Conservation (phyloP, 2,113 vertebrate genomes). For the Charadrius vociferus region DNA sequence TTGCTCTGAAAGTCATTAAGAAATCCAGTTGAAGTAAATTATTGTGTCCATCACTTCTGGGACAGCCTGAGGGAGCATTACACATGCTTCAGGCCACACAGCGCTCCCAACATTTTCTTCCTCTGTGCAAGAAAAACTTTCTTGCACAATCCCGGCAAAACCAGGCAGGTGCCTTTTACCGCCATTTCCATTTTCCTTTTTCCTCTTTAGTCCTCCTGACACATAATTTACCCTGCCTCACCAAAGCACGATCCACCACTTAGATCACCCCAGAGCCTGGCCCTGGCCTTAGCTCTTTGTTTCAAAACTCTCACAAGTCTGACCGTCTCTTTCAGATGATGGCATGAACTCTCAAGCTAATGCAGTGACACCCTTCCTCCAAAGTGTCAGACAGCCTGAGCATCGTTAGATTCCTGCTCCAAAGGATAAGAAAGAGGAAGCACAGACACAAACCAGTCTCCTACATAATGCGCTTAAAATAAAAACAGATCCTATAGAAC, state of each 20-base stretch:
- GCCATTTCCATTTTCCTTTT: not conserved
- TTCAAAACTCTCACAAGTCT: not conserved
- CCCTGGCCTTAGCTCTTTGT: not conserved
- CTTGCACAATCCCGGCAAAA: not conserved
- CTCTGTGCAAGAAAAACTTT: not conserved
- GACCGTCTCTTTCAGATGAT: not conserved
- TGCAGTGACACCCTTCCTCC: not conserved
- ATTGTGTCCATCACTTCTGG: not conserved
- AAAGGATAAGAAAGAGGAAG: not conserved
- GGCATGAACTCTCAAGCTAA: not conserved
- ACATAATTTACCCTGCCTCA: not conserved
- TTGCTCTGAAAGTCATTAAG: constrained; percentile 81
- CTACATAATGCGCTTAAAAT: not conserved
- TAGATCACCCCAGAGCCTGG: not conserved
- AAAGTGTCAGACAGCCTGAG: not conserved
- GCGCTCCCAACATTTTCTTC: not conserved
- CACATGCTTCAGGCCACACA: not conserved
- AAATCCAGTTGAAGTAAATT: not conserved
- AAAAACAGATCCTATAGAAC: not conserved
- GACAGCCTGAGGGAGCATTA: not conserved
- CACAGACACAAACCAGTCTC: not conserved
- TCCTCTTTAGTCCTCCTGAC: not conserved
- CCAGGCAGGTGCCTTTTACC: not conserved
- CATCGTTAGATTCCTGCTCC: not conserved
- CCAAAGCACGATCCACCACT: not conserved